Conservation (phyloP, 2,113 vertebrate species). For the Pelecanoides urinatrix region DNA sequence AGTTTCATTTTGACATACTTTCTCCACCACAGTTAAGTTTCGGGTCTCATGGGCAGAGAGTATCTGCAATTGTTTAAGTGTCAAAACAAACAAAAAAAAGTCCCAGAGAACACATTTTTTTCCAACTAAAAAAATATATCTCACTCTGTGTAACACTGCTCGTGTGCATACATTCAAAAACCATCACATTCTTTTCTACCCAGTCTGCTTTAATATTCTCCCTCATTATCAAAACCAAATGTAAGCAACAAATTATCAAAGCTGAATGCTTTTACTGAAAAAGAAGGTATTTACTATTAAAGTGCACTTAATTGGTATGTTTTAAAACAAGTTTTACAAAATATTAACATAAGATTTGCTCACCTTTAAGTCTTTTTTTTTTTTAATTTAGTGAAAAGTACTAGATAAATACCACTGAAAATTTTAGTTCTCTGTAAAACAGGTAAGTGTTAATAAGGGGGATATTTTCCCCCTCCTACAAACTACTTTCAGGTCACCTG, state of each 20-base stretch:
- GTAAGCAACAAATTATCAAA: neutral
- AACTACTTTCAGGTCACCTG: neutral
- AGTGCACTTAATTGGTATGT: neutral
- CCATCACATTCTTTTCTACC: neutral
- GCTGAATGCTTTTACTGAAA: neutral
- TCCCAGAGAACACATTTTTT: neutral
- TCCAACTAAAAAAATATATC: neutral
- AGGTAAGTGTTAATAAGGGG: neutral
- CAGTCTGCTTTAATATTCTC: neutral
- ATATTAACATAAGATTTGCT: neutral
- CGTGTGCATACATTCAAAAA: neutral
- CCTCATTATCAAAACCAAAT: neutral
- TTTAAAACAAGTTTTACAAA: neutral
- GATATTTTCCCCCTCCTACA: neutral
- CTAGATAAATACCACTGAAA: neutral
- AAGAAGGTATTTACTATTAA: neutral
- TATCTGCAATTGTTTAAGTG: neutral
- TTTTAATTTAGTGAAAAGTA: neutral
- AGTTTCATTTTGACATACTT: neutral
- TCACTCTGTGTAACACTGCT: neutral
- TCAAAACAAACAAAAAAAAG: neutral
- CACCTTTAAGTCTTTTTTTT: neutral
- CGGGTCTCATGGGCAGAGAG: neutral
- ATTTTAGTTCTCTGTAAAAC: neutral
- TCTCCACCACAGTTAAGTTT: neutral